These are phyloP conservation scores for Artemia franciscana DNA, from an alignment of 1,140 invertebrate genomes.

Conservation along the genomic window DNA sequence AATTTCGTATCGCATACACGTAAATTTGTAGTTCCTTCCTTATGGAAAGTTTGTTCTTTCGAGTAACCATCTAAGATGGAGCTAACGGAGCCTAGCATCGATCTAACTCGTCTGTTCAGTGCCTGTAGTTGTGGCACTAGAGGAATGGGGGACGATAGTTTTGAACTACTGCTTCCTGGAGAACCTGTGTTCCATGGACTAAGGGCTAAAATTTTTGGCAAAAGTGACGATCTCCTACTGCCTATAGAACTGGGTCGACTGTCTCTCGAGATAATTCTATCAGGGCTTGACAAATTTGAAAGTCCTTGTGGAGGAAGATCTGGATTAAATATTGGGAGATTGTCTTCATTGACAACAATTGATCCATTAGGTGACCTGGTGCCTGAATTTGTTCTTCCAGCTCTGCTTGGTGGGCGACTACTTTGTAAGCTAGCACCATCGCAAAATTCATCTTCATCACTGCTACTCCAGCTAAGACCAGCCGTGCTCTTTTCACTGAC, in stretches of 20 bases:
- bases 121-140: slow-evolving; percentile 8
- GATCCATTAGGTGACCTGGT: neutral
- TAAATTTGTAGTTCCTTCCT: neutral
- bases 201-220: slow-evolving; percentile 1
- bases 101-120: slow-evolving; percentile 6
- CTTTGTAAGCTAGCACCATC: neutral
- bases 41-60: neutral
- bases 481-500: neutral
- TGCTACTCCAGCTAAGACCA: neutral
- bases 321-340: neutral
- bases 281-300: neutral
- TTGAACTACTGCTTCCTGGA: neutral
- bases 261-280: neutral
- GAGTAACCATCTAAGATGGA: slow-evolving; percentile 8
- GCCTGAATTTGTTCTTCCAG: neutral
- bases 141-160: neutral
- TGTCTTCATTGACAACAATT: neutral
- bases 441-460: slow-evolving; percentile 1
- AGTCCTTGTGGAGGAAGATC: neutral
- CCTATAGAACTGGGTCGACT: neutral
- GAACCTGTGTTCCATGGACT: slow-evolving; percentile 7
- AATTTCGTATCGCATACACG: neutral
- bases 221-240: neutral
- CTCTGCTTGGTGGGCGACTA: neutral
- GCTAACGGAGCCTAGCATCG: slow-evolving; percentile 6